phyloP scores from a whole-genome alignment of 1,140 invertebrate species.

The Phymorhynchus buccinoides region DNA sequence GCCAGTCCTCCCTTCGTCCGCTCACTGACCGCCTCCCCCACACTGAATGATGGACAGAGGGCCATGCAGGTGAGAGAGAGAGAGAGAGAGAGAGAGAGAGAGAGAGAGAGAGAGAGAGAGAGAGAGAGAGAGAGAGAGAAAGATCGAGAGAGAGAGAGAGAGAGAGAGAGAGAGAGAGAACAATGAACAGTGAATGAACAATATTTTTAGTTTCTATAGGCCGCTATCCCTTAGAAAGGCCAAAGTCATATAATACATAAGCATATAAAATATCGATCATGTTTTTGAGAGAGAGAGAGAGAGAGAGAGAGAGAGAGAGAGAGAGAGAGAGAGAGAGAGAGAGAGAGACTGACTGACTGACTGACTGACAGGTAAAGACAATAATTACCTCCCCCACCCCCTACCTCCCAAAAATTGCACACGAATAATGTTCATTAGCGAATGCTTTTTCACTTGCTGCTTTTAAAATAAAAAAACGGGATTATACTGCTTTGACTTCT shows the following conservation, averaged over 20 bases:
- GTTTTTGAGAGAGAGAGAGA: background rate
- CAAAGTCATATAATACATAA: too few species aligned
- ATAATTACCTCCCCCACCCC: too few species aligned
- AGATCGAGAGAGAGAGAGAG: background rate
- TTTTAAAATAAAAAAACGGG: too few species aligned
- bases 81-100: background rate
- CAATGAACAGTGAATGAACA: background rate
- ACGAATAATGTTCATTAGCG: too few species aligned
- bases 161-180: background rate
- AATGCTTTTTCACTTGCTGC: too few species aligned
- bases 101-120: background rate
- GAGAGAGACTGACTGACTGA: background rate
- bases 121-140: background rate
- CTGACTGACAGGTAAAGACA: too few species aligned
- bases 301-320: background rate
- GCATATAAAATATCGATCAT: too few species aligned
- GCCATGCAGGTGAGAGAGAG: constrained; percentile 22
- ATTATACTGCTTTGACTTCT: too few species aligned
- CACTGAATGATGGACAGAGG: background rate
- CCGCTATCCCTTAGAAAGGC: too few species aligned
- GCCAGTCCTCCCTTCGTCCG: background rate
- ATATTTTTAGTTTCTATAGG: too few species aligned
- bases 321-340: background rate
- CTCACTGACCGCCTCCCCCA: background rate
- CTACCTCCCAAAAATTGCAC: too few species aligned